Percentiles rank a stretch among this genome's conserved stretches.
These are phyloP conservation scores for Drosophila kuntzei DNA, from an alignment of 2,888 invertebrate species.

Conservation along the genomic window DNA sequence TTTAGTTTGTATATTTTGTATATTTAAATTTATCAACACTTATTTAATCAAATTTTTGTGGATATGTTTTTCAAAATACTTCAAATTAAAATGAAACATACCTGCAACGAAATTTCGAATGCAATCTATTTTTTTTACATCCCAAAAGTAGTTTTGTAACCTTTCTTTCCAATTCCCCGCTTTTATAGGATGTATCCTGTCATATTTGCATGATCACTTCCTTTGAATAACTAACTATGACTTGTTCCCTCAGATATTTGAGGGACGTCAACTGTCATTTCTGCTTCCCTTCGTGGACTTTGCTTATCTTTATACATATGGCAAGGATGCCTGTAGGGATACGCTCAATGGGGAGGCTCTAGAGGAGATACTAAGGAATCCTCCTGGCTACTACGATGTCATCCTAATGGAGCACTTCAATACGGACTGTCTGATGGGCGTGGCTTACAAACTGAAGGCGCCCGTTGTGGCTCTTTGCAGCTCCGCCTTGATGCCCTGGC, in stretches of 20 bases:
- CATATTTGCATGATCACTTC: background rate
- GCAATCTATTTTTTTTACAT: too few species aligned
- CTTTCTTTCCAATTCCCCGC: too few species aligned
- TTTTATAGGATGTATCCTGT: too few species aligned
- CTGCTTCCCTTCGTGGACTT: constrained; percentile 72
- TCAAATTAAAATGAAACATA: too few species aligned
- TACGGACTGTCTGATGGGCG: constrained; percentile 89
- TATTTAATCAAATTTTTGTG: too few species aligned
- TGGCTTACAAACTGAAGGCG: constrained; percentile 88
- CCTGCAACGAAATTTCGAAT: too few species aligned
- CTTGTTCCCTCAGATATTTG: constrained; percentile 71
- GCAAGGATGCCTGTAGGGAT: constrained; percentile 79
- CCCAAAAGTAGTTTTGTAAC: too few species aligned
- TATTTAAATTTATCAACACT: too few species aligned
- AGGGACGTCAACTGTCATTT: constrained; percentile 67
- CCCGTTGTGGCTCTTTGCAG: constrained; percentile 87
- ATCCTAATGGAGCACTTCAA: constrained; percentile 90
- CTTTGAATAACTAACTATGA: too few species aligned
- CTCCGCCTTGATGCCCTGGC: constrained; percentile 88
- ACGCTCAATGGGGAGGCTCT: constrained; percentile 82
- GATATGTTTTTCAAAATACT: too few species aligned
- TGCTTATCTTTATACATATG: constrained; percentile 79
- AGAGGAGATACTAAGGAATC: constrained; percentile 82
- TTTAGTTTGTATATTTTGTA: background rate
- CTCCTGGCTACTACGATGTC: constrained; percentile 88